Base-by-base conservation (phyloP, 2,888 invertebrate species). In the Lagria hirta region DNA sequence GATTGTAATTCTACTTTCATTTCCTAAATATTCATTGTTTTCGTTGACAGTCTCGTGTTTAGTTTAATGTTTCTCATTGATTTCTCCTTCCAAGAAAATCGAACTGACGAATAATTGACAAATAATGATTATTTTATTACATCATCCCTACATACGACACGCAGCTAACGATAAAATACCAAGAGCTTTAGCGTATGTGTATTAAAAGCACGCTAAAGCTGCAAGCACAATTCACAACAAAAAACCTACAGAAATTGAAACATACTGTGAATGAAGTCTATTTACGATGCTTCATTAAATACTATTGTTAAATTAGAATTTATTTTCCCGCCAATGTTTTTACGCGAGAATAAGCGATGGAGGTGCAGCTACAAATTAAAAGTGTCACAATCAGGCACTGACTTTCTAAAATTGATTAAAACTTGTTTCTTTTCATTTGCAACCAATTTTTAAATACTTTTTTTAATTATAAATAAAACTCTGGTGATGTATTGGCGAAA, bases 321-420 rank as follows among this genome's bases (percentile, higher is more conserved):
- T 7, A 6, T 18, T 18, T 18, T 34, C 20, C 6, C 18, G 7
- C n/a, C 3, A 14, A 34, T 15, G 20, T 20, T 13, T 20, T 22
- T 34, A 8, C 23, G 13, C 13, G 23, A 34, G 24, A n/a, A 20
- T 12, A 35, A 23, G 24, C 35, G 24, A 23, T 35, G 11, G 23
- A 16, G 24, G 22, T 24, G 8, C 8, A n/a, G n/a, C 11, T 36
- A 17, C 27, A 43, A 28, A 43, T 43, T 36, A 28, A 35, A 43
- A 35, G 17, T 43, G 43, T 43, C 43, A 43, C 43, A 36, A 16
- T 28, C 43, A 43, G 43, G 21, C 15, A 22, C 10, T 16, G 15
- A 36, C 24, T 36, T 26, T 36, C 14, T 34, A 34, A 41, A 41
- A 41, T 41, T 29, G 23, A 43, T 43, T 38, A 32, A 30, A 38